Percentiles rank a stretch among this genome's conserved stretches.
Evolutionary conservation across 2,113 vertebrate genomes (phyloP).

Genomic region (Phyllostomus discolor): DNA sequence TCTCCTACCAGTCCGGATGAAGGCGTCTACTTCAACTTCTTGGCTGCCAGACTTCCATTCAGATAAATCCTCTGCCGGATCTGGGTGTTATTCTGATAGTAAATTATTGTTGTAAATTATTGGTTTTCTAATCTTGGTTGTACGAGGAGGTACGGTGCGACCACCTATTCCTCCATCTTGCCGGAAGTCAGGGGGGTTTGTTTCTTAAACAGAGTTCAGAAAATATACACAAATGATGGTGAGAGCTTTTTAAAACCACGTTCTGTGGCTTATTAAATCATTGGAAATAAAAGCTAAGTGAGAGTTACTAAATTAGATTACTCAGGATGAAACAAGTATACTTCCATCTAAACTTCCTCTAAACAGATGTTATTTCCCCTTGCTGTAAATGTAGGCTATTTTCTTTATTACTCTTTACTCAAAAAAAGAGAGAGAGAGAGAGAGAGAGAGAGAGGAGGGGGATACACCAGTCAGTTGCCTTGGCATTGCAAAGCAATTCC

Average conservation of each 20-base stretch:
- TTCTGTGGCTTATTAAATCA: slow-evolving; percentile 12
- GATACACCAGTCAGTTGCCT: background rate
- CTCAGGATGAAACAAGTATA: background rate
- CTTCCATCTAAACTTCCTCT: slow-evolving; percentile 37
- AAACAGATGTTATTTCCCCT: slow-evolving; percentile 31
- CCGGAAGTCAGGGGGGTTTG: no score
- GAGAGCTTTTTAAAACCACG: background rate
- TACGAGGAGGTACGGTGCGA: no score
- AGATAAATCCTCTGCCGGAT: no score
- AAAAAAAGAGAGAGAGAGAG: background rate
- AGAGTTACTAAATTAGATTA: background rate
- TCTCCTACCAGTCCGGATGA: no score
- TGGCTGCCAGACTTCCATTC: no score
- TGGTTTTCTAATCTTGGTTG: no score
- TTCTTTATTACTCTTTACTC: background rate
- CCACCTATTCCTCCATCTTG: no score
- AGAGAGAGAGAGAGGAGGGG: background rate
- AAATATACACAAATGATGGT: background rate
- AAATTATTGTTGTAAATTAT: no score
- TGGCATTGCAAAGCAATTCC: background rate
- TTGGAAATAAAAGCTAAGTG: slow-evolving; percentile 19
- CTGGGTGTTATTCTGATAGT: no score
- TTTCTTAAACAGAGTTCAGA: slow-evolving; percentile 8
- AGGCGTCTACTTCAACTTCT: no score
- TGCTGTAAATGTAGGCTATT: background rate